Evolutionary conservation across 2,888 invertebrate genomes (phyloP), one percentile per base, ranked within the genome.

Genomic region (Diachrysia chrysitis): DNA sequence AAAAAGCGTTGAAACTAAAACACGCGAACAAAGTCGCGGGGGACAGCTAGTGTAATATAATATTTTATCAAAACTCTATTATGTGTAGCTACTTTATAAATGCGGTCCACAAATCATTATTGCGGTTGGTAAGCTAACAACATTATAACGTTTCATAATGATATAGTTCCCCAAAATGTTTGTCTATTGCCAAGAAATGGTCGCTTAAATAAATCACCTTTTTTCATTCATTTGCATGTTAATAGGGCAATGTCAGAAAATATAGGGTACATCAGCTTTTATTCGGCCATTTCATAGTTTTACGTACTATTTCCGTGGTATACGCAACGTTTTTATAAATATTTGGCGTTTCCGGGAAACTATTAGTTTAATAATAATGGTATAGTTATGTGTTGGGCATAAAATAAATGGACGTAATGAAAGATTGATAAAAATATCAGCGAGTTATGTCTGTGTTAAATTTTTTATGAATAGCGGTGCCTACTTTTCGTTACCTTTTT

Each of bases 171-270:
- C 58, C 46, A 32, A 56, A 17, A n/a, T 48, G 32, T 53, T 66
- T 46, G 42, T 25, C 21, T 35, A 62, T 59, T 64, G 59, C 72
- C 59, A 72, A 68, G 55, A 64, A 62, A 29, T 58, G 32, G 48
- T 9, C 46, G 37, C 62, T 62, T 63, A 48, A 35, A 56, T 64
- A 68, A 61, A 71, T 58, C 19, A n/a, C 19, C 51, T 68, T 37
- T 62, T 48, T 35, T 58, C 29, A 53, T 64, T 64, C 29, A 72
- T 69, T 73, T 65, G 62, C 59, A 46, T 62, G 58, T 35, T 35
- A 51, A 60, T 32, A 51, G 32, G 51, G 51, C 51, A 32, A 51
- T 51, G 51, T 23, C 7, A 9, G 25, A 23, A 54, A 25, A 23
- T 54, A 54, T 54, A 54, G 19, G 48, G 21, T 21, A 51, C 48